These are phyloP conservation scores for Mus spretus DNA, from an alignment of 2,797 vertebrate genomes.

Conservation along the genomic window DNA sequence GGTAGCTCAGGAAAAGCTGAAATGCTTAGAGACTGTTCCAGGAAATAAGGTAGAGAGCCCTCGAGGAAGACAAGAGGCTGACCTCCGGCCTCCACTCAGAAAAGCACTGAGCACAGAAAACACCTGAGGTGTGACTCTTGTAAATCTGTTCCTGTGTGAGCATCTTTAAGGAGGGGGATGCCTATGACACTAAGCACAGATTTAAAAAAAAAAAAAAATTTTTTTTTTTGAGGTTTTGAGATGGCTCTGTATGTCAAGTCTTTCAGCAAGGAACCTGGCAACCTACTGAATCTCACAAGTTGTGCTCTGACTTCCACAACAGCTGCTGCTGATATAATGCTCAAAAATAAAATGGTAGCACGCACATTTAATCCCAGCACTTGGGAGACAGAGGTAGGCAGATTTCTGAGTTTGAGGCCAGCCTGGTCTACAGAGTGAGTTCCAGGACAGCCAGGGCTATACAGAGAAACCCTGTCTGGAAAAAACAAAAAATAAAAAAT, in stretches of 20 bases:
- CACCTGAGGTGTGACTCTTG: neutral
- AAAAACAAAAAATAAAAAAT: too few species aligned
- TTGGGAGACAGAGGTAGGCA: too few species aligned
- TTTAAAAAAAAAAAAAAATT: constrained; percentile 53
- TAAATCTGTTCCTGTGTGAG: neutral
- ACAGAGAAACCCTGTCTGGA: too few species aligned
- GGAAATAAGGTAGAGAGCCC: neutral
- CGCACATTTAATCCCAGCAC: too few species aligned
- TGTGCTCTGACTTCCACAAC: neutral
- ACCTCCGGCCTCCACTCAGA: neutral
- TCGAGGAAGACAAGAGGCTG: neutral
- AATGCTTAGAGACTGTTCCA: neutral
- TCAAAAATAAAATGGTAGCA: neutral
- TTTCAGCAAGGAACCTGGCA: neutral
- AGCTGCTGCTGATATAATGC: neutral
- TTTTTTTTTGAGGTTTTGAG: neutral
- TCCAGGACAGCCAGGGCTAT: too few species aligned
- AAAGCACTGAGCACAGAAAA: neutral
- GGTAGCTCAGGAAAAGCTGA: neutral
- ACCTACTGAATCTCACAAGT: neutral
- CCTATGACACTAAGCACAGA: neutral
- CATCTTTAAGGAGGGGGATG: neutral
- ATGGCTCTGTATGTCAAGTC: neutral
- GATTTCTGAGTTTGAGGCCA: too few species aligned
- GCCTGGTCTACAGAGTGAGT: too few species aligned